Base-by-base conservation (phyloP, 2,797 vertebrate genomes). In the Syngnathus acus region DNA sequence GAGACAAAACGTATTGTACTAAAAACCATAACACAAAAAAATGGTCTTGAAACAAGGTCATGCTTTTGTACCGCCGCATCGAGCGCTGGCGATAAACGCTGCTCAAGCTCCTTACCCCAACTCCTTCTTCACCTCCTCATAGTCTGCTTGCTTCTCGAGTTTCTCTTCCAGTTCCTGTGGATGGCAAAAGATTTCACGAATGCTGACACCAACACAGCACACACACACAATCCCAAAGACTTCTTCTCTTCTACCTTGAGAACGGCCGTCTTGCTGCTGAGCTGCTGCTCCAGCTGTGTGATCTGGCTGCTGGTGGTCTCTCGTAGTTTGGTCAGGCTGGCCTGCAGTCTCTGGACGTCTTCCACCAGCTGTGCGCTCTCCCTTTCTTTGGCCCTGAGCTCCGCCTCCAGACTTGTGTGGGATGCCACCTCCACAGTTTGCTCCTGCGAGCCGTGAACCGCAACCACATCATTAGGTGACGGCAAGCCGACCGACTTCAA, bases 111-210 rank as follows among this genome's bases (percentile, higher is more conserved):
- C 93, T 93, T 88, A 99, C 97, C 93, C 97, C 78, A 99, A 83
- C 85, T 99, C 97, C 86, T 98, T 98, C 90, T 99, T 99, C 84
- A 99, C 92, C 83, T 99, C 97, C 80, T 98, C 97, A 85, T 98
- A 99, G 88, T 99, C 96, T 37, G 93, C 92, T 89, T 98, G 96
- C 67, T 92, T 93, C 87, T 95, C 94, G 82, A 99, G 88, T 81
- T 99, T 99, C 88, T 97, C 95, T 92, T 98, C 96, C 87, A 98
- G 91, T 90, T 97, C 94, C 97, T 99, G 75, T 62, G 39, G 32
- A 74, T 68, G 17, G 75, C 10, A 72, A 68, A 65, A 57, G 37
- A 3, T 45, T 42, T 10, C n/a, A 19, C n/a, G 43, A 68, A 53
- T 45, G 11, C 13, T 16, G 11, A 62, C 10, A 13, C 58, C 1